Percentiles rank a stretch among this genome's conserved stretches.
phyloP scores from a whole-genome alignment of 2,888 invertebrate genomes.

The Monochamus alternatus region DNA sequence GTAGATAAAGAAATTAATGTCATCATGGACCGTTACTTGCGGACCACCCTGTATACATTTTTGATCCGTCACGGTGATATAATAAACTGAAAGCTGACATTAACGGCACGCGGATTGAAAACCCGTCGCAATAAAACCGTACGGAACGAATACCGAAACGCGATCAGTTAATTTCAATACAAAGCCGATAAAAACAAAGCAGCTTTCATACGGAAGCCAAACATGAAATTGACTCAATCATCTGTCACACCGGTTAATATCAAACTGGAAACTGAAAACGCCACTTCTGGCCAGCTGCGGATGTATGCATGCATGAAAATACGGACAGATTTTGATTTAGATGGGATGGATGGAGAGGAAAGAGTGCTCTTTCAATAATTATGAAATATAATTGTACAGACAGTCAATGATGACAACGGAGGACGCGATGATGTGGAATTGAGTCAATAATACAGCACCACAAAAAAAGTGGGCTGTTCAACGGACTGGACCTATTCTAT shows the following conservation, averaged over 20 bases:
- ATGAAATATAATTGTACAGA: slow-evolving; percentile 4
- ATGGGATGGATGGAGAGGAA: background rate
- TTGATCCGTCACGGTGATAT: background rate
- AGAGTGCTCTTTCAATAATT: slow-evolving; percentile 16
- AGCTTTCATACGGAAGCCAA: slow-evolving; percentile 9
- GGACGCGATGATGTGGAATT: too few species aligned
- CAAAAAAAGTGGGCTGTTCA: too few species aligned
- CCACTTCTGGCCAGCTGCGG: slow-evolving; percentile 3
- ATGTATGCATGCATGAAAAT: background rate
- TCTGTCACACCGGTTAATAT: slow-evolving; percentile 24
- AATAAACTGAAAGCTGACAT: background rate
- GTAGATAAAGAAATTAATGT: too few species aligned
- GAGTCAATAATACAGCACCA: too few species aligned
- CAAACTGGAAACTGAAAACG: slow-evolving; percentile 8
- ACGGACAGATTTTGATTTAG: slow-evolving; percentile 7
- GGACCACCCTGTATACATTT: background rate
- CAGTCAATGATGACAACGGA: background rate
- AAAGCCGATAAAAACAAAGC: slow-evolving; percentile 25
- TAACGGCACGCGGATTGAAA: background rate
- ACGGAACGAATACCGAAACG: background rate
- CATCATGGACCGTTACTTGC: too few species aligned
- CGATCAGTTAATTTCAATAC: background rate
- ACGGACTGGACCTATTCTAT: too few species aligned
- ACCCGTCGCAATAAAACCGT: background rate
- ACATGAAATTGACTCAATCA: slow-evolving; percentile 24